phyloP scores from a whole-genome alignment of 2,797 vertebrate species.

The Pelodytes ibericus region DNA sequence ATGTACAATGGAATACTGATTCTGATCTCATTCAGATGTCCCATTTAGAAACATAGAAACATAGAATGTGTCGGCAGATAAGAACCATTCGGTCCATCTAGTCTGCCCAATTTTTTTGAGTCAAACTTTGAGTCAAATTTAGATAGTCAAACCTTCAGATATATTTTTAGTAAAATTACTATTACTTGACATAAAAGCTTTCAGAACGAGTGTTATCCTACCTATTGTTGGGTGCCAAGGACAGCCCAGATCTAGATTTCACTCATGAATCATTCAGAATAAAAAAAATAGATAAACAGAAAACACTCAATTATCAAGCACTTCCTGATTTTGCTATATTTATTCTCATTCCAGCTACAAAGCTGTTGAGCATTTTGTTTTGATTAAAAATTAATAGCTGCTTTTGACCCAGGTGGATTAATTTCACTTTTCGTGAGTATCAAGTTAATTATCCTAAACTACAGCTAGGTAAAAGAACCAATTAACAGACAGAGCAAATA shows the following conservation, averaged over 20 bases:
- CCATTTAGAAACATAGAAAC: no score
- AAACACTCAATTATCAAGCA: conserved; percentile 33
- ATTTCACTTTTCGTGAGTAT: conserved; percentile 74
- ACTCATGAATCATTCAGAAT: conserved; percentile 5
- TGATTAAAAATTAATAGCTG: conserved; percentile 81
- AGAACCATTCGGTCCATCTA: no score
- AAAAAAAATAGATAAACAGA: conserved; percentile 20
- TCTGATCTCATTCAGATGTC: no score
- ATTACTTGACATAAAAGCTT: no score
- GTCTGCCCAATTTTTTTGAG: no score
- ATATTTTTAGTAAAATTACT: no score
- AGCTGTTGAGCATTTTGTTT: conserved; percentile 73
- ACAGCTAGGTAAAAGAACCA: conserved; percentile 76
- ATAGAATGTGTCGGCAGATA: no score
- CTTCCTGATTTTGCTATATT: conserved; percentile 56
- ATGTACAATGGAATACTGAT: no score
- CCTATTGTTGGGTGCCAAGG: neutral
- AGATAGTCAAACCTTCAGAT: no score
- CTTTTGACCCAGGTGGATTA: conserved; percentile 77
- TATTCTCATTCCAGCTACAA: conserved; percentile 67
- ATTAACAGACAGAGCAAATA: conserved; percentile 71
- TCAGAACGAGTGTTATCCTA: no score
- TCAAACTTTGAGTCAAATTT: no score
- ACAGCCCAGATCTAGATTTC: neutral
- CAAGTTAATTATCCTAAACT: conserved; percentile 77